Evolutionary conservation across 2,888 invertebrate species (phyloP).

Genomic region (Arge pagana): DNA sequence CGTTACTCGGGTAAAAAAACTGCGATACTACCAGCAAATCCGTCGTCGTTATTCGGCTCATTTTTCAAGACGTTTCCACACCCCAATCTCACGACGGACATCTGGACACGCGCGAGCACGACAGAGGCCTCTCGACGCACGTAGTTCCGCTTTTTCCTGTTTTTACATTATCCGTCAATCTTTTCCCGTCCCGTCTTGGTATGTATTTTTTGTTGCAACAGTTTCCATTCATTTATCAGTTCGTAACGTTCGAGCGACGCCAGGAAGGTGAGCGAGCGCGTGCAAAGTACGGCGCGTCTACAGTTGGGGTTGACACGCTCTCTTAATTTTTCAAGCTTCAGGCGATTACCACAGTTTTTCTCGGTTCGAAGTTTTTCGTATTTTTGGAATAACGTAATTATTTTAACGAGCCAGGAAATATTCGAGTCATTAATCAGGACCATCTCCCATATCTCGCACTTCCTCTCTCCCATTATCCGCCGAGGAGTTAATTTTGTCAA

Average conservation of each 20-base stretch:
- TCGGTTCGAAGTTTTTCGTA: conserved; percentile 34
- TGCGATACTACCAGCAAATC: too few species aligned
- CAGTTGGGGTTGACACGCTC: conserved; percentile 37
- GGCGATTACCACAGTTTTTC: conserved; percentile 34
- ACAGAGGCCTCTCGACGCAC: too few species aligned
- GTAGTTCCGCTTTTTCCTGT: conserved; percentile 1
- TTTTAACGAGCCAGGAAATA: conserved; percentile 28
- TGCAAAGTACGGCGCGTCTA: conserved; percentile 11
- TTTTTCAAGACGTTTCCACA: too few species aligned
- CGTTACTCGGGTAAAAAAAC: too few species aligned
- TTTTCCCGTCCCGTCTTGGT: background rate
- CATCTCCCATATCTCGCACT: conserved; percentile 3
- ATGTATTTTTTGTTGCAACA: conserved; percentile 24
- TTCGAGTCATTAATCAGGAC: conserved; percentile 45
- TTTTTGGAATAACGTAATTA: conserved; percentile 41
- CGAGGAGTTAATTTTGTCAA: too few species aligned
- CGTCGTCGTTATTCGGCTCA: too few species aligned
- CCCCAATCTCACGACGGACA: too few species aligned
- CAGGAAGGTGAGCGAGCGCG: background rate
- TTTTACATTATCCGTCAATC: conserved; percentile 17
- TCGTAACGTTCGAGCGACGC: too few species aligned
- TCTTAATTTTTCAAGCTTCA: conserved; percentile 47
- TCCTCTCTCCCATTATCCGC: too few species aligned
- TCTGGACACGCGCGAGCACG: too few species aligned
- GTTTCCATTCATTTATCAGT: conserved; percentile 42